phyloP scores from a whole-genome alignment of 2,113 vertebrate genomes.

The Xenopus borealis region DNA sequence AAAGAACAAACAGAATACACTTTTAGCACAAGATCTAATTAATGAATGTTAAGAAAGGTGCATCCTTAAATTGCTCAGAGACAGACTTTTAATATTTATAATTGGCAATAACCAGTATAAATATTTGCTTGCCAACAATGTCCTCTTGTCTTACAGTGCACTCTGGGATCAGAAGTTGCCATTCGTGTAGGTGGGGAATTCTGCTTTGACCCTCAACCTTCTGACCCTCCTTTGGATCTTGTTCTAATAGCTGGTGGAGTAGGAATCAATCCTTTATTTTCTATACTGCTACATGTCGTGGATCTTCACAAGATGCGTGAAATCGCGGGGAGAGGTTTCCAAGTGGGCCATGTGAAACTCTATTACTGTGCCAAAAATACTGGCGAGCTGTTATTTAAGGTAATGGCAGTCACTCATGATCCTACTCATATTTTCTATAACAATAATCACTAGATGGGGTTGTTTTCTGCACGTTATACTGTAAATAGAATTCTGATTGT shows the following conservation, averaged over 20 bases:
- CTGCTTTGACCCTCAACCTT: conserved; percentile 84
- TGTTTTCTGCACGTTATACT: too few species aligned
- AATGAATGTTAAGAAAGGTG: too few species aligned
- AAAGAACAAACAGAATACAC: too few species aligned
- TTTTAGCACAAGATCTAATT: too few species aligned
- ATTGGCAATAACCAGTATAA: too few species aligned
- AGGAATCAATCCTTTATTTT: conserved; percentile 93
- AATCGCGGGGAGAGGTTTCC: conserved; percentile 54
- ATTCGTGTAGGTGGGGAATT: conserved; percentile 89
- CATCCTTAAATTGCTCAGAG: too few species aligned
- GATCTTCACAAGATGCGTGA: conserved; percentile 70
- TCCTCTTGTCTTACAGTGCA: conserved; percentile 68
- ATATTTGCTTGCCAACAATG: not conserved
- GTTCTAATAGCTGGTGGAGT: conserved; percentile 90
- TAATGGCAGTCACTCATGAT: conserved; percentile 48
- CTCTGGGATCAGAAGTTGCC: conserved; percentile 76
- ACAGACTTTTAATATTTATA: too few species aligned
- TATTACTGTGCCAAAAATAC: conserved; percentile 85
- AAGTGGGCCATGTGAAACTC: conserved; percentile 71
- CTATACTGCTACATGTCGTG: conserved; percentile 80
- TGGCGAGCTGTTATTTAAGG: conserved; percentile 87
- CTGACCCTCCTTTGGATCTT: conserved; percentile 73
- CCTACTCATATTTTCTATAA: not conserved
- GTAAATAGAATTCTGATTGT: too few species aligned
- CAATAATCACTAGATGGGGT: too few species aligned